These are phyloP conservation scores for Phocides pigmalion DNA, from an alignment of 1,140 invertebrate species.

Conservation along the genomic window DNA sequence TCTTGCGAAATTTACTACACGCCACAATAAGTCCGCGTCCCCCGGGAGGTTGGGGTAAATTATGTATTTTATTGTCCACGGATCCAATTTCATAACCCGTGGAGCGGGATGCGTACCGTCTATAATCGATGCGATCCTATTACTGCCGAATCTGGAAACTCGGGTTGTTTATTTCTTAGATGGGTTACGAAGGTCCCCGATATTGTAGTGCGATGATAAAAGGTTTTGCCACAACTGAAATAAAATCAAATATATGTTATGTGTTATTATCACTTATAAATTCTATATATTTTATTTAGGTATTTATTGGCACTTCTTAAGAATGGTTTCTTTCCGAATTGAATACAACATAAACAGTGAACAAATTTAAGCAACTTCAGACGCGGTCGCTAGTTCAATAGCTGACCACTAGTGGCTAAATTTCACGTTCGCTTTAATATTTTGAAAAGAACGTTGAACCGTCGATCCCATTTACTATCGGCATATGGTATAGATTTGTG, in stretches of 20 bases:
- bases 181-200: conserved; percentile 23
- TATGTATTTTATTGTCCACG: conserved; percentile 78
- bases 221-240: conserved; percentile 20
- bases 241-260: conserved; percentile 21
- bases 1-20: conserved; percentile 69
- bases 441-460: no score
- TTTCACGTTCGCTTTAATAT: no score
- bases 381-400: no score
- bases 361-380: no score
- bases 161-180: conserved; percentile 28
- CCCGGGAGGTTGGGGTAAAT: conserved; percentile 61
- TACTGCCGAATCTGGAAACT: conserved; percentile 33
- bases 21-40: conserved; percentile 67
- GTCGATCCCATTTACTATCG: no score
- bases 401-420: no score
- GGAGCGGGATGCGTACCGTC: conserved; percentile 50
- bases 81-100: conserved; percentile 75
- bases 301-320: no score
- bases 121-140: conserved; percentile 51
- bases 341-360: no score
- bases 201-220: conserved; percentile 25
- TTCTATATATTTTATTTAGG: no score
- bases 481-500: no score
- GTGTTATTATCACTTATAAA: no score
- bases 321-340: no score